Conservation (phyloP, 2,888 invertebrate genomes). For the Dasypogon diadema region DNA sequence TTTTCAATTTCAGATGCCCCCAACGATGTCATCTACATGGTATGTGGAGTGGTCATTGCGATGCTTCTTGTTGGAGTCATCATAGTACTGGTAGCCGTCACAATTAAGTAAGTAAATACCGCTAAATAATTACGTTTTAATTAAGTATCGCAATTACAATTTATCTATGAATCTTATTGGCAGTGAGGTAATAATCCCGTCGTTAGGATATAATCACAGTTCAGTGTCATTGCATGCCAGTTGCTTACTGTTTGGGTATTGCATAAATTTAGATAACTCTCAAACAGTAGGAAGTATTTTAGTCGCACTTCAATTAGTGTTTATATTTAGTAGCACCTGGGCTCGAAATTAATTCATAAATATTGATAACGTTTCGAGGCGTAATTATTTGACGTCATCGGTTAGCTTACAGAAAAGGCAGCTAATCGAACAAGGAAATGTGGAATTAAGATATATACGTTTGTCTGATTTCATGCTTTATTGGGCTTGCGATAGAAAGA, state of each 20-base stretch:
- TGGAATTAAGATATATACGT: not conserved
- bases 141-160: not conserved
- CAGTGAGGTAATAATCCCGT: too few relatives aligned
- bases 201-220: slow-evolving; percentile 18
- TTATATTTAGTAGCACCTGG: not conserved
- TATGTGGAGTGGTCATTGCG: slow-evolving; percentile 85
- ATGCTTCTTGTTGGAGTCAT: slow-evolving; percentile 85
- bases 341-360: not conserved
- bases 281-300: not conserved
- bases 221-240: slow-evolving; percentile 15
- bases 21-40: slow-evolving; percentile 85
- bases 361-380: not conserved
- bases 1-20: slow-evolving; percentile 80
- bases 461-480: not conserved
- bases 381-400: not conserved
- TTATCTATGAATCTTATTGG: not conserved
- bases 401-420: not conserved
- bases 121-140: not conserved
- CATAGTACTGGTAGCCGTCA: slow-evolving; percentile 83
- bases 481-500: not conserved
- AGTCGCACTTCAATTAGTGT: not conserved
- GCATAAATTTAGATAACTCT: not conserved
- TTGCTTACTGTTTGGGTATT: not conserved
- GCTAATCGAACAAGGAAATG: not conserved
- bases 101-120: slow-evolving; percentile 76